Percentiles rank a stretch among this genome's conserved stretches.
Conservation (phyloP, 30 jellyfish, hydroid and myxozoan species). For the Catostylus mosaicus region DNA sequence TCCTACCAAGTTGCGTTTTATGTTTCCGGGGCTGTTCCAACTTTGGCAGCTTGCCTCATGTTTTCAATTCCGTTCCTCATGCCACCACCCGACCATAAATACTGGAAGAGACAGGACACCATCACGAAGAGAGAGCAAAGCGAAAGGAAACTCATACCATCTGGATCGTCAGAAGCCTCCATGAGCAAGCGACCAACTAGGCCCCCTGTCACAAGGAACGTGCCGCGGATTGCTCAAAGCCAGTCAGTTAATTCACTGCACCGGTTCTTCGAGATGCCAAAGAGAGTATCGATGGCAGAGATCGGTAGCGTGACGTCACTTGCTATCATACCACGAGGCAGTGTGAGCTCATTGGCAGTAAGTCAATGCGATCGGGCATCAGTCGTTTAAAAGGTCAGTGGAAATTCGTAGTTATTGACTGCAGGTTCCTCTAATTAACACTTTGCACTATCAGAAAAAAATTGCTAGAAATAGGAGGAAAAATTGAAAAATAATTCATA, state of each 20-base stretch:
- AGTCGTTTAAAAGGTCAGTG: constrained; percentile 34
- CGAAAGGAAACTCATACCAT: constrained; percentile 45
- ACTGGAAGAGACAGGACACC: constrained; percentile 80
- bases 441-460: not conserved
- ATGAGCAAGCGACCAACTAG: constrained; percentile 38
- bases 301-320: constrained; percentile 94
- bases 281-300: constrained; percentile 84
- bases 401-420: not conserved
- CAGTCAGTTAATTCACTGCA: constrained; percentile 81
- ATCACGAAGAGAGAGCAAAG: constrained; percentile 50
- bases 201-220: constrained; percentile 47
- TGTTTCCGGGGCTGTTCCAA: constrained; percentile 98
- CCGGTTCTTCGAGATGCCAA: constrained; percentile 80
- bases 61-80: constrained; percentile 91
- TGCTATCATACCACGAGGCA: constrained; percentile 66
- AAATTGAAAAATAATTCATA: not conserved
- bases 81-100: constrained; percentile 96
- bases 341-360: constrained; percentile 17
- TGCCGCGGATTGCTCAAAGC: constrained; percentile 79
- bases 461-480: not conserved
- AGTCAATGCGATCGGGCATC: constrained; percentile 60
- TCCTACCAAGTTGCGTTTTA: constrained; percentile 97
- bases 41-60: constrained; percentile 90
- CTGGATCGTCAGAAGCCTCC: constrained; percentile 54
- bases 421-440: not conserved